Evolutionary conservation across 2,113 vertebrate genomes (phyloP), one percentile per base, ranked within the genome.

Genomic region (Sceloporus tristichus): DNA sequence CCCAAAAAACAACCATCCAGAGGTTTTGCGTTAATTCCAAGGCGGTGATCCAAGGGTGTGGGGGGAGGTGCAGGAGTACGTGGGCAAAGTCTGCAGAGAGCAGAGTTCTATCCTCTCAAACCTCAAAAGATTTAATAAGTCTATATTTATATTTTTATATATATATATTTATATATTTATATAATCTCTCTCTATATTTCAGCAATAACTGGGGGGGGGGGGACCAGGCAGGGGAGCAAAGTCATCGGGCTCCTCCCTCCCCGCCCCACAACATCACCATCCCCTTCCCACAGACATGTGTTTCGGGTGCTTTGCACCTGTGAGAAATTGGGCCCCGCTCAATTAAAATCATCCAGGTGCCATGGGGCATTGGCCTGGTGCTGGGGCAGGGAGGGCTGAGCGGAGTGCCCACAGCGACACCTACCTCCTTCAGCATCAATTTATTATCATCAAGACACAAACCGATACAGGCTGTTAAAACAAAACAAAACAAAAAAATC

Each of bases 151-250:
- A 88, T 88, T 88, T 62, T 88, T 88, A 88, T 88, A 88, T 88
- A 88, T 95, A 96, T 96, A 96, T 96, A 88, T 88, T 84, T 88
- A 88, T 95, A 96, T 96, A 96, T 96, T 95, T 96, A 95, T 96
- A 95, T 96, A 95, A 95, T 95, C 95, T 96, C 94, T 96, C 96
- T 96, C 96, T 96, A 95, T 96, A 96, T 96, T 96, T 96, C 92
- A 95, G 92, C 94, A 95, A 93, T 93, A 94, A 91, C 89, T 27
- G 66, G 91, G 73, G 62, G 93, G 23, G 91, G 94, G 85, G 93
- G 16, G 14, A 62, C 59, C 16, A 85, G 94, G 95, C 53, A 56
- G 90, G 90, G 92, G 95, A 94, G 85, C 90, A 77, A 87, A 76
- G 84, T 25, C 93, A 91, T 91, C 86, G 91, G 79, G 90, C 13